phyloP scores from a whole-genome alignment of 2,113 vertebrate genomes.

The Anguilla japonica region DNA sequence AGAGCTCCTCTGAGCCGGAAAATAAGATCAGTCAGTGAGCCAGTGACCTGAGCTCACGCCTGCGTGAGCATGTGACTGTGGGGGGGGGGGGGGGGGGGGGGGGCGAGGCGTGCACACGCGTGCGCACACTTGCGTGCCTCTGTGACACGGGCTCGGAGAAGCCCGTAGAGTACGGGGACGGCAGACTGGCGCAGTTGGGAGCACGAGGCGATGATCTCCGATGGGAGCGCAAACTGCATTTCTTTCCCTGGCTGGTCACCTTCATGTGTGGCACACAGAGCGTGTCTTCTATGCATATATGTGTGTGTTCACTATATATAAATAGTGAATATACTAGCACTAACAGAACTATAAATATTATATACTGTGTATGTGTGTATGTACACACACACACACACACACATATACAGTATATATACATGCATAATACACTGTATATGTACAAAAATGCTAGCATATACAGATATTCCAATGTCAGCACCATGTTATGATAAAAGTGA shows the following conservation, averaged over 20 bases:
- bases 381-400: not conserved
- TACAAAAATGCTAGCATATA: too few relatives aligned
- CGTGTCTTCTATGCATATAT: not conserved
- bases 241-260: constrained; percentile 28
- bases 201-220: constrained; percentile 42
- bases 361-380: too few relatives aligned
- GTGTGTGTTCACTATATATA: not conserved
- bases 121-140: too few relatives aligned
- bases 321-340: not conserved
- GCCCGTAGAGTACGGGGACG: constrained; percentile 39
- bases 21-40: constrained; percentile 69
- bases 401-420: too few relatives aligned
- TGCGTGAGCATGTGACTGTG: constrained; percentile 54
- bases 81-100: not conserved
- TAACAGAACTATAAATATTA: too few relatives aligned
- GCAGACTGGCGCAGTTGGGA: constrained; percentile 39
- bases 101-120: too few relatives aligned
- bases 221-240: constrained; percentile 42
- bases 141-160: too few relatives aligned
- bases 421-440: too few relatives aligned
- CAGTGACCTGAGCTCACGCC: constrained; percentile 64
- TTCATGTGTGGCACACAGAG: not conserved
- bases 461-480: too few relatives aligned
- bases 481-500: not conserved
- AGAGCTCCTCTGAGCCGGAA: constrained; percentile 60